phyloP scores from a whole-genome alignment of 2,113 vertebrate species.

The Coturnix japonica region DNA sequence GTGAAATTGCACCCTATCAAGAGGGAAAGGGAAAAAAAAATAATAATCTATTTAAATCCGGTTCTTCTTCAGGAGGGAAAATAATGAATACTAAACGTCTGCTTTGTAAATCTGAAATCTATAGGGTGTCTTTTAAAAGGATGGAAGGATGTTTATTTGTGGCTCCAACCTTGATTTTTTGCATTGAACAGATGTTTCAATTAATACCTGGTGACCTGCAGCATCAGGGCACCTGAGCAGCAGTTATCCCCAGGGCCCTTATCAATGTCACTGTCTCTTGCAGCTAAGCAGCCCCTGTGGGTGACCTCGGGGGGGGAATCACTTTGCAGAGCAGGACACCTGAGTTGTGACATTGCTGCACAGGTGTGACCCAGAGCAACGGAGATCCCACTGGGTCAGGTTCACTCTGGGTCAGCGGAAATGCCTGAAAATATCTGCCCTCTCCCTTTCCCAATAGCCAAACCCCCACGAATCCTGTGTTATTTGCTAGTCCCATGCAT shows the following conservation, averaged over 20 bases:
- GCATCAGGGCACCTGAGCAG: not conserved
- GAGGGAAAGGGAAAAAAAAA: not conserved
- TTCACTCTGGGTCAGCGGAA: accelerated
- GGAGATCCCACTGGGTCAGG: accelerated
- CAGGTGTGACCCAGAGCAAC: not conserved
- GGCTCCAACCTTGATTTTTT: not conserved
- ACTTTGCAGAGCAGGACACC: not conserved
- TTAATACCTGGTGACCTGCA: not conserved
- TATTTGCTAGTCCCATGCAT: not conserved
- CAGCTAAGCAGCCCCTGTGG: not conserved
- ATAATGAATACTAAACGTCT: conserved; percentile 17
- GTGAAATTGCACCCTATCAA: not conserved
- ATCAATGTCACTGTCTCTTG: not conserved
- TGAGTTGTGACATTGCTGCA: accelerated
- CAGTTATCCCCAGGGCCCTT: not conserved
- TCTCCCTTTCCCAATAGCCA: no score
- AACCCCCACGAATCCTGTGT: not conserved
- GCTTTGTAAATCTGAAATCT: not conserved
- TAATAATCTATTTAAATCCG: conserved; percentile 18
- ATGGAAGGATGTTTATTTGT: not conserved
- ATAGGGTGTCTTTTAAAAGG: not conserved
- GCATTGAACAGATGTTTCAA: not conserved
- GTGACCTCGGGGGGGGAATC: not conserved
- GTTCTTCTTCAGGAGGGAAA: not conserved
- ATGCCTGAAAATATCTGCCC: not conserved